Conservation (phyloP, 2,113 vertebrate genomes). For the Strix aluco region DNA sequence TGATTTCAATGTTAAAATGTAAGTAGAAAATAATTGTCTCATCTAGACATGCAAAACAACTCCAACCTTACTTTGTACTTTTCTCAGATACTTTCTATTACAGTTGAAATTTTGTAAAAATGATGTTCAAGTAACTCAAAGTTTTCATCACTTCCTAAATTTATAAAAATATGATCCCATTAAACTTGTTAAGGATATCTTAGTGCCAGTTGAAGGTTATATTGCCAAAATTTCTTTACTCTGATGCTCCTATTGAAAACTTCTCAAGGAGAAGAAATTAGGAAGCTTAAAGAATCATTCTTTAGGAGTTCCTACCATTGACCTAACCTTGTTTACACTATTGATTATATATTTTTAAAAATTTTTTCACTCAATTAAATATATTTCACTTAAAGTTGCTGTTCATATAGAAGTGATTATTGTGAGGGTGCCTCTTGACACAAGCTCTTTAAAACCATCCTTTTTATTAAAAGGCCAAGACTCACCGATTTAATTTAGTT, state of each 20-base stretch:
- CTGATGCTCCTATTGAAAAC: neutral
- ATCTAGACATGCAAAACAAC: neutral
- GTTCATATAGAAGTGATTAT: neutral
- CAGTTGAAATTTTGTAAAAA: neutral
- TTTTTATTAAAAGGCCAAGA: neutral
- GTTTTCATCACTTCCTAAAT: neutral
- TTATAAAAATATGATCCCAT: neutral
- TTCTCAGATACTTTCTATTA: neutral
- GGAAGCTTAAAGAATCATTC: constrained; percentile 25
- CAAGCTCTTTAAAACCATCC: neutral
- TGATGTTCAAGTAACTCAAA: neutral
- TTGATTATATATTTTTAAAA: neutral
- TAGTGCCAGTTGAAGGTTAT: neutral
- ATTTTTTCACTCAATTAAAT: neutral
- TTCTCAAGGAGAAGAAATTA: constrained; percentile 39
- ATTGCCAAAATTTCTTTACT: neutral
- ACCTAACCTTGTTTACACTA: constrained; percentile 29
- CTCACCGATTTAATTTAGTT: neutral
- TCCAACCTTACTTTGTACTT: neutral
- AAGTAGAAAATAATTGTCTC: neutral
- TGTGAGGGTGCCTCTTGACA: neutral
- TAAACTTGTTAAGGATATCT: neutral
- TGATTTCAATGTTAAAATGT: neutral
- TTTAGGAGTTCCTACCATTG: neutral
- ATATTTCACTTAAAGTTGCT: neutral